Evolutionary conservation across 1,140 invertebrate species (phyloP), one percentile per base, ranked within the genome.

Genomic region (Leptinotarsa lineolata): DNA sequence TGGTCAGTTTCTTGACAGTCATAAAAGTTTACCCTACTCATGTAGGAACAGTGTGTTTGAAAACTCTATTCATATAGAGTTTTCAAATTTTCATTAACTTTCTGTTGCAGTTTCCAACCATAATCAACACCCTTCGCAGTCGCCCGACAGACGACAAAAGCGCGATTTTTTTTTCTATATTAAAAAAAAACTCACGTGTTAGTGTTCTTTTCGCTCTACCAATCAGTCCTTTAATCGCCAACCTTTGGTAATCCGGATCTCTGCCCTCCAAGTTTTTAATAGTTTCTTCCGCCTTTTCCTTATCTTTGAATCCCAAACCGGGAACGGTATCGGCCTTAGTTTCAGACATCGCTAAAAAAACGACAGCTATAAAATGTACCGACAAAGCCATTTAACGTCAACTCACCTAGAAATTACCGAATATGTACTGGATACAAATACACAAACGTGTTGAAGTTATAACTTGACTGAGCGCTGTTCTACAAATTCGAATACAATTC

Each of bases 271-370:
- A 82, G 81, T 86, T 88, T 75, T 87, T 85, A 16, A 90, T 81
- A 0, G 90, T 91, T 76, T 91, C 90, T 74, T 87, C 81, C 0
- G 90, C 90, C 82, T 91, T 91, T 70, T 86, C 88, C 78, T 88
- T 88, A 80, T 91, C 89, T 80, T 91, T 91, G 81, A 90, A 91
- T 12, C 90, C 90, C 64, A 91, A 80, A 0, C 89, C 89, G 3
- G 88, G 89, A 12, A 91, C 89, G 3, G 83, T 85, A 73, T 84
- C 84, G 22, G 81, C 75, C 74, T 84, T 83, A 68, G 24, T 72
- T 76, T 83, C 79, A 46, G 79, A 78, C 80, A 84, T 83, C 13
- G n/a, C 48, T 54, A 54, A 54, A 54, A 30, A 54, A 18, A 54
- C 48, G n/a, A 54, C 4, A 54, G 3, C 2, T 18, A 13, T 54